Percentiles rank a stretch among this genome's conserved stretches.
Conservation (phyloP, 1,140 invertebrate species). For the Radopholus similis region DNA sequence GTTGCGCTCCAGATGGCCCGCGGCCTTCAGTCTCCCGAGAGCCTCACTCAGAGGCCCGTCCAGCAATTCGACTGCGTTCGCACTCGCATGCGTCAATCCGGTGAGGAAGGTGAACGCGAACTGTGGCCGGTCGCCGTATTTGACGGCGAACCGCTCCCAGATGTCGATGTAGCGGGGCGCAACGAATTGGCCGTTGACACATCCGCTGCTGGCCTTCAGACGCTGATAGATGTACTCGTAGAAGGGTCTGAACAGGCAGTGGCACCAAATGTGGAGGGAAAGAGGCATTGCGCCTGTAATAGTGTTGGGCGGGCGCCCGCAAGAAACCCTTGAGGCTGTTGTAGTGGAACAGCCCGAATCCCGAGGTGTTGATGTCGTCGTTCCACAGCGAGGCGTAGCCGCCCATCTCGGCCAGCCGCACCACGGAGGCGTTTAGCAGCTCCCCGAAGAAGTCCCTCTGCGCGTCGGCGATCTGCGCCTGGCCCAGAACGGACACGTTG, state of each 20-base stretch:
- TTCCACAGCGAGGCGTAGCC: slow-evolving; percentile 50
- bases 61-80: slow-evolving; percentile 39
- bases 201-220: slow-evolving; percentile 13
- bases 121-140: slow-evolving; percentile 35
- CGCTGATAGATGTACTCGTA: slow-evolving; percentile 33
- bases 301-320: slow-evolving; percentile 48
- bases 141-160: slow-evolving; percentile 43
- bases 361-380: slow-evolving; percentile 44
- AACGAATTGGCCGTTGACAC: slow-evolving; percentile 30
- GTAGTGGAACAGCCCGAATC: slow-evolving; percentile 51
- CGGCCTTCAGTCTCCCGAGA: no score
- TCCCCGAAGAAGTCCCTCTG: no score
- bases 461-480: no score
- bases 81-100: slow-evolving; percentile 44
- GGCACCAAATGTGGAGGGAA: no score
- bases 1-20: no score
- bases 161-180: slow-evolving; percentile 29
- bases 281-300: slow-evolving; percentile 33
- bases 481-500: no score
- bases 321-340: slow-evolving; percentile 44
- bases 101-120: slow-evolving; percentile 57
- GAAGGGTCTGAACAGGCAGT: slow-evolving; percentile 30
- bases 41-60: slow-evolving; percentile 28
- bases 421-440: neutral
- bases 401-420: neutral